These are phyloP conservation scores for Rhynchophorus ferrugineus DNA, from an alignment of 1,140 invertebrate genomes.

Conservation along the genomic window DNA sequence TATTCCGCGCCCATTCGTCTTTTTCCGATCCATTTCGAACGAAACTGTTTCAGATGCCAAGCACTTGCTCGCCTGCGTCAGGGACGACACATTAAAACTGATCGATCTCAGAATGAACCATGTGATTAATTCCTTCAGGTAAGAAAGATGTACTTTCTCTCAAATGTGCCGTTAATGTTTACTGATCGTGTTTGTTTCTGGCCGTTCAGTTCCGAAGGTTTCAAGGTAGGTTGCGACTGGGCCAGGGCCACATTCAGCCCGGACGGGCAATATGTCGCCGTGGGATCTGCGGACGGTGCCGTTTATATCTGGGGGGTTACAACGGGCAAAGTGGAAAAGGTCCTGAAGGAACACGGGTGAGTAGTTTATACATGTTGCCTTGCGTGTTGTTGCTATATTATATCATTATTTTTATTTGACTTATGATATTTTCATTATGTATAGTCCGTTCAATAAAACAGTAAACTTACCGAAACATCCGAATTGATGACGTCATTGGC, in stretches of 20 bases:
- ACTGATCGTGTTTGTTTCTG: too few species aligned
- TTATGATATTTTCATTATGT: too few species aligned
- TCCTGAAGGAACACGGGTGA: conserved; percentile 86
- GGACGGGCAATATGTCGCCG: conserved; percentile 78
- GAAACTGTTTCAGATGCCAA: conserved; percentile 63
- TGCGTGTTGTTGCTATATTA: too few species aligned
- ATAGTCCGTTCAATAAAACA: too few species aligned
- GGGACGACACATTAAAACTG: conserved; percentile 91
- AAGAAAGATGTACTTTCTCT: conserved; percentile 37
- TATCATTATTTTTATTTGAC: too few species aligned
- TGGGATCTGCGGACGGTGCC: conserved; percentile 83
- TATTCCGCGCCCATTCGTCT: too few species aligned
- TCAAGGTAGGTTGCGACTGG: conserved; percentile 93
- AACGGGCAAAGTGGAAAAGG: conserved; percentile 67
- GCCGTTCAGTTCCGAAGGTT: conserved; percentile 74
- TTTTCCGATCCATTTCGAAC: too few species aligned
- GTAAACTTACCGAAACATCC: too few species aligned
- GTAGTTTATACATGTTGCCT: conserved; percentile 42
- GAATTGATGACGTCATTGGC: too few species aligned
- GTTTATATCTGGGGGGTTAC: conserved; percentile 88
- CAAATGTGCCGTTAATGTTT: too few species aligned
- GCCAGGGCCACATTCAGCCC: conserved; percentile 87
- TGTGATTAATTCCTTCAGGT: conserved; percentile 84
- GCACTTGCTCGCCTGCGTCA: conserved; percentile 81
- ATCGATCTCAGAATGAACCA: conserved; percentile 92